These are phyloP conservation scores for Lasioglossum pauxillum DNA, from an alignment of 2,888 invertebrate species.

Conservation along the genomic window DNA sequence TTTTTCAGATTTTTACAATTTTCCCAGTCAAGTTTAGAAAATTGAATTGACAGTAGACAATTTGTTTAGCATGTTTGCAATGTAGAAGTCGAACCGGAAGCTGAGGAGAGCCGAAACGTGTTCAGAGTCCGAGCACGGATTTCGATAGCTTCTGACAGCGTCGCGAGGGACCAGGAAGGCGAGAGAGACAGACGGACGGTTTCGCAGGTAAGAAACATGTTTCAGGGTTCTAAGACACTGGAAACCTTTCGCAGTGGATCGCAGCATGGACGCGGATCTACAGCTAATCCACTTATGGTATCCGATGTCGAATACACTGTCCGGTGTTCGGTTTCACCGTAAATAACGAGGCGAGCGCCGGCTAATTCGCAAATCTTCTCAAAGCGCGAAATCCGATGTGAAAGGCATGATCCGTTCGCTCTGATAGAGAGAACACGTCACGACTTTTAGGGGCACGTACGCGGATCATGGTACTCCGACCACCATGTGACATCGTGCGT, in stretches of 20 bases:
- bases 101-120: neutral
- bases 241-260: constrained; percentile 61
- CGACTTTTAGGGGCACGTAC: constrained; percentile 19
- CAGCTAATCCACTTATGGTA: constrained; percentile 82
- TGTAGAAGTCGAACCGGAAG: neutral
- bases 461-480: constrained; percentile 1
- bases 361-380: constrained; percentile 80
- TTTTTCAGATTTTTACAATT: too few relatives aligned
- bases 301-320: constrained; percentile 79
- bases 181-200: constrained; percentile 21
- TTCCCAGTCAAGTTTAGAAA: too few relatives aligned
- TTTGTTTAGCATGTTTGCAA: neutral
- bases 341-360: constrained; percentile 76
- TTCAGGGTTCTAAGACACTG: constrained; percentile 55
- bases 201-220: constrained; percentile 34
- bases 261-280: constrained; percentile 68
- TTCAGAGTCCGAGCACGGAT: constrained; percentile 1
- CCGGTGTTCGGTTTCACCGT: constrained; percentile 79
- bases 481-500: neutral
- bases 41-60: too few relatives aligned
- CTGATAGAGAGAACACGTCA: constrained; percentile 44
- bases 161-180: neutral
- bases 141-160: constrained; percentile 10
- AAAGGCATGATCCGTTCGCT: constrained; percentile 66
- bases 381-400: constrained; percentile 73